phyloP scores from a whole-genome alignment of 2,888 invertebrate genomes.

The Morpho helenor region DNA sequence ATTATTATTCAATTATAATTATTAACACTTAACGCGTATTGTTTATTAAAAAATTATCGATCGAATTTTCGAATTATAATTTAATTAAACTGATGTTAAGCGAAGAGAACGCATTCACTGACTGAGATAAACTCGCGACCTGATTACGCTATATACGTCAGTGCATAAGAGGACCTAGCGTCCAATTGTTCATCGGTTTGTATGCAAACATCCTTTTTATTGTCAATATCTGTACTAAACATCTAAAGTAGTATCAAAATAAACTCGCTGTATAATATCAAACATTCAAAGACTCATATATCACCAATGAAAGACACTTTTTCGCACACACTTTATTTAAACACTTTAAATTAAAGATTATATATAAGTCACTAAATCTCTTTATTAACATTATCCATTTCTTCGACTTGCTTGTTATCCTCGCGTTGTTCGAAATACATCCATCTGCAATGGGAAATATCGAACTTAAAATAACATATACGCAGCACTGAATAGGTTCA shows the following conservation, averaged over 20 bases:
- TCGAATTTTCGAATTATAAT: background rate
- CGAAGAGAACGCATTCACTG: background rate
- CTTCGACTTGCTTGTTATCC: constrained; percentile 55
- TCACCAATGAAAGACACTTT: constrained; percentile 18
- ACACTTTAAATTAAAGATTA: constrained; percentile 31
- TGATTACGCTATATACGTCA: constrained; percentile 30
- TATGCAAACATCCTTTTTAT: constrained; percentile 64
- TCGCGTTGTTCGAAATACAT: constrained; percentile 83
- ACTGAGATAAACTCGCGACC: constrained; percentile 40
- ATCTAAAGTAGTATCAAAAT: constrained; percentile 52
- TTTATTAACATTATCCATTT: constrained; percentile 45
- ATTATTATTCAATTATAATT: background rate
- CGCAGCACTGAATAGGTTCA: too few relatives aligned
- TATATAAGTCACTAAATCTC: constrained; percentile 32
- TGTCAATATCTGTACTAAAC: constrained; percentile 61
- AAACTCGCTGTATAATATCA: constrained; percentile 36
- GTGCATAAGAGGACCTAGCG: constrained; percentile 38
- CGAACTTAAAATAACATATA: too few relatives aligned
- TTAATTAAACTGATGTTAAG: too few relatives aligned
- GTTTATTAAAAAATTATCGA: background rate
- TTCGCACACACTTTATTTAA: constrained; percentile 18
- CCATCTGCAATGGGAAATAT: constrained; percentile 73
- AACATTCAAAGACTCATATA: constrained; percentile 27
- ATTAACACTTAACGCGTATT: background rate
- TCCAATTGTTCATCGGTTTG: constrained; percentile 55